Evolutionary conservation across 2,113 vertebrate species (phyloP), one percentile per base, ranked within the genome.

Genomic region (Theristicus caerulescens): DNA sequence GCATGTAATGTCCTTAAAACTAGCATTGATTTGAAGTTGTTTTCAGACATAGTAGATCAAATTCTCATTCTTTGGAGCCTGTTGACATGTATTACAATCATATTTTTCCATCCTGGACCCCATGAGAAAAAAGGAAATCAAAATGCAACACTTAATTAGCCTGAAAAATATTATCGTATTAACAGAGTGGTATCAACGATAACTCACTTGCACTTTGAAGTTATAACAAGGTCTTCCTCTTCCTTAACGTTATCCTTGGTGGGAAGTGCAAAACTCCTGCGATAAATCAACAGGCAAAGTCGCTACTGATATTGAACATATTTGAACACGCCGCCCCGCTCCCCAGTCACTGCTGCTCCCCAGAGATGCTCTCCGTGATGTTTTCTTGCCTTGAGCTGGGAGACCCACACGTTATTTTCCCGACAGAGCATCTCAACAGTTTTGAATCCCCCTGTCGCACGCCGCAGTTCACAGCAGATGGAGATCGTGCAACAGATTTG

Each of bases 81-180:
- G 51, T 55, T 86, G 86, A 81, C 46, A 58, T 44, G 31, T 40
- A 64, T 78, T 49, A 34, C 29, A 31, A 22, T 78, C 16, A 6
- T 51, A 17, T 82, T 89, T 93, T 92, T 90, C 55, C 59, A 67
- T 74, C 65, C 36, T 73, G 38, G 27, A 29, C 55, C 55, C 26
- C 47, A 38, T 2, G 20, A 87, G 74, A 62, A 76, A 66, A 73
- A 84, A 67, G 32, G 26, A 84, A 95, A 96, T 92, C 34, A 66
- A 74, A 88, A 65, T 10, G 16, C 89, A 94, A 29, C 77, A 84
- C 36, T 94, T 93, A 47, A 86, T 92, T 86, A 83, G 38, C 15
- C n/a, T 67, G 76, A 78, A 84, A 91, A 62, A 65, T 66, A 61
- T n/a, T 29, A 49, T 57, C 3, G 1, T 38, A 9, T 71, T 86